phyloP scores from a whole-genome alignment of 2,113 vertebrate species.

The Suncus etruscus region DNA sequence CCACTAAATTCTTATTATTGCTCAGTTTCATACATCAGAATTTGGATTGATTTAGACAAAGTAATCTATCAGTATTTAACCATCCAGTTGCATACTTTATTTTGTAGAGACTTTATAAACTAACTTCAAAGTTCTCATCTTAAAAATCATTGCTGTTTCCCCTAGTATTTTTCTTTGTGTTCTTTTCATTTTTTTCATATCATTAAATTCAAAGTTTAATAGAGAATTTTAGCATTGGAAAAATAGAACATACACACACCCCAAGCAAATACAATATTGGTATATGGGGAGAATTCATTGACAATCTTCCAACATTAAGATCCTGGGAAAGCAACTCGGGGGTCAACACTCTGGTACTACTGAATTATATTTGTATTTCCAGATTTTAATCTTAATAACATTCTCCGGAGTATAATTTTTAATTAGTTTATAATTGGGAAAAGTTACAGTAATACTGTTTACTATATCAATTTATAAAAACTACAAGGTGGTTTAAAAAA shows the following conservation, averaged over 20 bases:
- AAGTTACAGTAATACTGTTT: neutral
- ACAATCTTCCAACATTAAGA: neutral
- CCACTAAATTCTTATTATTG: slow-evolving; percentile 1
- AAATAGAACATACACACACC: neutral
- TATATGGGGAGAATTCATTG: neutral
- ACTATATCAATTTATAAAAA: slow-evolving; percentile 1
- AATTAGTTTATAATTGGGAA: neutral
- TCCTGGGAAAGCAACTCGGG: neutral
- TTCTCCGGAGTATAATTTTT: neutral
- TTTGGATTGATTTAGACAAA: slow-evolving; percentile 40
- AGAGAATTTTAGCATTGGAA: slow-evolving; percentile 27
- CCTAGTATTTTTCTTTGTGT: neutral
- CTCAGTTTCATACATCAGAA: neutral
- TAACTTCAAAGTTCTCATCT: neutral
- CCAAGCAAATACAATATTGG: neutral
- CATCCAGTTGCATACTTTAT: neutral
- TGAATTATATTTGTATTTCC: neutral
- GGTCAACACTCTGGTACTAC: neutral
- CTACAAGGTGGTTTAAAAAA: neutral
- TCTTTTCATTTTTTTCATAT: slow-evolving; percentile 13
- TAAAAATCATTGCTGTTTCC: neutral
- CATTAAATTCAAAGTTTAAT: slow-evolving; percentile 11
- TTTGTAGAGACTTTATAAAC: neutral
- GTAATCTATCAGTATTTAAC: slow-evolving; percentile 53
- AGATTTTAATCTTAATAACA: neutral